Base-by-base conservation (phyloP, 2,113 vertebrate species). In the Periophthalmus modestus region DNA sequence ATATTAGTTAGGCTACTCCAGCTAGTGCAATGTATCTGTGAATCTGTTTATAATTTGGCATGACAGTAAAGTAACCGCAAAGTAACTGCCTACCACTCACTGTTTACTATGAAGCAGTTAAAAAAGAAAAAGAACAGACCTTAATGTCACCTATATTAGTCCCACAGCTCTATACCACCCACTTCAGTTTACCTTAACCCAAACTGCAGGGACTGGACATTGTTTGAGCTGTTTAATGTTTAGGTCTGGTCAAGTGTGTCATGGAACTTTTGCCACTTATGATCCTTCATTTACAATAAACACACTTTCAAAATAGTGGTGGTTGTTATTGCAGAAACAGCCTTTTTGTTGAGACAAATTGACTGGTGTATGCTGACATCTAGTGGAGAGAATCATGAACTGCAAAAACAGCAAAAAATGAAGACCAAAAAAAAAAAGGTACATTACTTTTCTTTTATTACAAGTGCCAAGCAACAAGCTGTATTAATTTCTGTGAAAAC, bases 381-480 rank as follows among this genome's bases (percentile, higher is more conserved):
- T 79, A 68, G 72, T 71, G 62, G 62, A 39, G 18, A 19, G 5
- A 65, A 16, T 1, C 1, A 11, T 5, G 33, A 65, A 39, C 10
- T 65, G 62, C 9, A 39, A 43, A 19, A 16, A 34, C 12, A 9
- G 9, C 1, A 16, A 34, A 58, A 58, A 23, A 24, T 24, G 9
- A 4, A 14, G 7, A 36, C 1, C 19, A n/a, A 63, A 63, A 18
- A 34, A 19, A 3, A 18, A 7, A 43, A 4, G 34, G 77, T 79
- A 24, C 33, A 68, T 84, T 81, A 70, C 63, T 85, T 63, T 79
- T 79, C 57, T 1, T 16, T 71, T 77, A 83, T 62, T 75, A 75
- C 66, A 87, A 82, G 66, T 81, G 85, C 76, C 34, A 83, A 79
- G 79, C 47, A 52, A 69, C 80, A 78, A 46, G 80, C 7, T 54